Percentiles rank a stretch among this genome's conserved stretches.
phyloP scores from a whole-genome alignment of 2,888 invertebrate species.

The Desoria tigrina region DNA sequence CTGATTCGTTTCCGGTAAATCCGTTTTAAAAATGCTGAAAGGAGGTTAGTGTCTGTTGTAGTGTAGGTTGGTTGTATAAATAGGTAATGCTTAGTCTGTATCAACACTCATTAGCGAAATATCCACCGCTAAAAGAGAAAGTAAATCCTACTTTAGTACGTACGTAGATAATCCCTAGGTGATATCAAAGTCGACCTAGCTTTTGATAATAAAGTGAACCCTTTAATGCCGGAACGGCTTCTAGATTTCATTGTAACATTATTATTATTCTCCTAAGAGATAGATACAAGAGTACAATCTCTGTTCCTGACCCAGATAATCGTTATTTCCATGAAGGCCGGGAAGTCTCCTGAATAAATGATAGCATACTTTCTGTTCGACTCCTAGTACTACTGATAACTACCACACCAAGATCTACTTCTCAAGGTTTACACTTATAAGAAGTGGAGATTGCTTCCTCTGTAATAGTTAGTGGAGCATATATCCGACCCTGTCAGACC shows the following conservation, averaged over 20 bases:
- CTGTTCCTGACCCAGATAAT: constrained; percentile 12
- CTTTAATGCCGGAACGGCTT: background rate
- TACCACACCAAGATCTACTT: too few species aligned
- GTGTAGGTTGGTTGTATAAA: too few species aligned
- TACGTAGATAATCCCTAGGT: background rate
- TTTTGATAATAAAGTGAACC: background rate
- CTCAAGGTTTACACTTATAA: too few species aligned
- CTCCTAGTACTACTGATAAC: too few species aligned
- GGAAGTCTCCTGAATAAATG: constrained; percentile 12
- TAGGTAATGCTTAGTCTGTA: too few species aligned
- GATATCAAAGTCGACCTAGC: background rate
- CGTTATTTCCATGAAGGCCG: constrained; percentile 9
- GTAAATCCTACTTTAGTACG: background rate
- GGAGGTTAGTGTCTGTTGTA: too few species aligned
- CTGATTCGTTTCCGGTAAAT: too few species aligned
- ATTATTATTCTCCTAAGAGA: background rate
- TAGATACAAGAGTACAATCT: background rate
- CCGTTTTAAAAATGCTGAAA: too few species aligned
- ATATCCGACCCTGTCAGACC: too few species aligned
- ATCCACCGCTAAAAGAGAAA: background rate
- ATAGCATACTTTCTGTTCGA: background rate
- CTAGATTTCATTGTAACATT: background rate
- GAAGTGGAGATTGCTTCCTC: too few species aligned
- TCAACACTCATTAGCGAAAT: too few species aligned
- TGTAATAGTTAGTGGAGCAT: too few species aligned